Base-by-base conservation (phyloP, 1,140 invertebrate genomes). In the Camponotus vicinus region DNA sequence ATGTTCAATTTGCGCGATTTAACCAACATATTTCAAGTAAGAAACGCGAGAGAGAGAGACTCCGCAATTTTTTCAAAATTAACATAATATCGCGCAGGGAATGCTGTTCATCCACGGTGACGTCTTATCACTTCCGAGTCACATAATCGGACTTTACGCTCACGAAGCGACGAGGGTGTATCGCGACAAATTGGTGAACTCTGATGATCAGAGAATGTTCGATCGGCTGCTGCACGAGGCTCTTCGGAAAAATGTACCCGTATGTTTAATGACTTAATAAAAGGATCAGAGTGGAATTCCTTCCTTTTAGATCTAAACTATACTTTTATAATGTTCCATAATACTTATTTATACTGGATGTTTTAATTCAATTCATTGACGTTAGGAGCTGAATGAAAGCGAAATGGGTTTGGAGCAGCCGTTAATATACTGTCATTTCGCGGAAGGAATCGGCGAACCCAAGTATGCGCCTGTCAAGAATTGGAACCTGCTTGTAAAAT, bases 121-220 rank as follows among this genome's bases (percentile, higher is more conserved):
- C 32, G 97, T 97, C 55, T 95, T 98, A 37, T 97, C 97, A 73
- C 96, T 95, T 66, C 95, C 96, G 0, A 96, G 96, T 73, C 97
- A 97, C 79, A 95, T 99, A 34, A 96, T 98, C 1, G 96, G 98
- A 13, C 94, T 99, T 13, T 99, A 98, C 97, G 96, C 98, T 91
- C 99, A 99, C 92, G 99, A 99, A 95, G 97, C 98, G 0, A 97
- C 96, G 40, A 96, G 98, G 76, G 98, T 99, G 0, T 99, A 99
- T 93, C 96, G 97, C 3, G 99, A 99, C 93, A 99, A 99, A 94
- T 95, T 99, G 6, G 96, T 98, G 0, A 96, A 96, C 89, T 77
- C 84, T 32, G 97, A 97, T 59, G 96, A 97, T 59, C 96, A 97
- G 73, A 97, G 97, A 67, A 95, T 94, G 0, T 99, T 98, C 93